Base-by-base conservation (phyloP, 2,113 vertebrate species). In the Vulpes vulpes region DNA sequence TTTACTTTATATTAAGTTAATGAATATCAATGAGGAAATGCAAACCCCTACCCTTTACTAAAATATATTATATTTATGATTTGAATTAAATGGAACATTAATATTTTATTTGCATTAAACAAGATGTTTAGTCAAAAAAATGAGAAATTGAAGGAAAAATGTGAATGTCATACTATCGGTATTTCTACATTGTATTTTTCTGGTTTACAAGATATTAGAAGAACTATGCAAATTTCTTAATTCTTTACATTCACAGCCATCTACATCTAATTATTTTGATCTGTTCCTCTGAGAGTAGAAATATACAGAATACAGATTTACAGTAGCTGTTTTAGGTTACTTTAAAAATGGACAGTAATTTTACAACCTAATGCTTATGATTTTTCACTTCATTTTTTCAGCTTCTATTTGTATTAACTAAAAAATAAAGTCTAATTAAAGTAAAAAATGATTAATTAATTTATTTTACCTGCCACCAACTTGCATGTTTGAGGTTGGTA, bases 1-100 rank as follows among this genome's bases (percentile, higher is more conserved):
- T 97, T 97, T 97, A 53, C 59, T 97, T 11, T 95, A 74, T 60
- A 86, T 97, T 97, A 95, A 80, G 78, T n/a, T 97, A 82, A 55
- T 98, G 32, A 90, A 97, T 96, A 94, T 76, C 74, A 95, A 49
- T 78, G n/a, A 91, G 35, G 7, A 97, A 96, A 87, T 80, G 16
- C 38, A 62, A 59, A 69, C 8, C n/a, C n/a, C 89, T 76, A 59
- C 8, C 8, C 49, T 84, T 88, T 76, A 35, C 38, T 49, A 60
- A 30, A 95, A 86, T 14, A 57, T 49, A 27, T 20, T 23, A 38
- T 27, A n/a, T 12, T 91, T 76, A 64, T 73, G 25, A 62, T 80
- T 95, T 91, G 17, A 94, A 96, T 89, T 87, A 97, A 94, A 51
- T 43, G 3, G 25, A 38, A 69, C 2, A 84, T 83, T 69, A 53